These are phyloP conservation scores for Zonotrichia leucophrys DNA, from an alignment of 2,113 vertebrate genomes.

Conservation along the genomic window DNA sequence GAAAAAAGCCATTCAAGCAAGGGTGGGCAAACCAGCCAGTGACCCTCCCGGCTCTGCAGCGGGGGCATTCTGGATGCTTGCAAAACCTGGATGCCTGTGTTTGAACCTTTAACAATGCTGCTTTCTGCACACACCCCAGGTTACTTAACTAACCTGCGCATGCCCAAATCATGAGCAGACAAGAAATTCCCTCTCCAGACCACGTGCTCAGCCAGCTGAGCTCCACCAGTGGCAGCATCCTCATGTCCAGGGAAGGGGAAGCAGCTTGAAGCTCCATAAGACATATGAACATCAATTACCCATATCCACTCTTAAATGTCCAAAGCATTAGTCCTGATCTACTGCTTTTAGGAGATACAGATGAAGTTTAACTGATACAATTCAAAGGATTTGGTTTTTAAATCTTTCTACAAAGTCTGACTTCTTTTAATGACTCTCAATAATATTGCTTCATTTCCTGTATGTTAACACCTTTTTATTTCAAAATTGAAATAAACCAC, in stretches of 20 bases:
- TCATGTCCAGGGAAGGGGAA: rapidly evolving
- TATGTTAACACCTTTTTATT: background rate
- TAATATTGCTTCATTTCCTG: background rate
- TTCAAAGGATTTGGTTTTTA: background rate
- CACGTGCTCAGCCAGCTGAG: background rate
- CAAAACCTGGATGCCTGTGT: background rate
- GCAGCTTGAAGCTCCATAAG: background rate
- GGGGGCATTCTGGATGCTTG: too few species aligned
- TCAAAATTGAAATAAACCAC: background rate
- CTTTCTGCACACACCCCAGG: background rate
- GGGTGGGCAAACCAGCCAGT: background rate
- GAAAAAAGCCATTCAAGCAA: background rate
- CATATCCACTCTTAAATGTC: background rate
- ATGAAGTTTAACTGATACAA: background rate
- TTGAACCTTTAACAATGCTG: background rate
- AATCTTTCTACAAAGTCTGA: background rate
- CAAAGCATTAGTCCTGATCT: background rate
- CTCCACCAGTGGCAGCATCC: background rate
- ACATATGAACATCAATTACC: rapidly evolving
- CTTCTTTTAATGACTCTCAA: background rate
- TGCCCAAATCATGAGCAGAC: background rate
- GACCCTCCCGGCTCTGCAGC: background rate
- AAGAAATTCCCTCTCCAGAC: background rate
- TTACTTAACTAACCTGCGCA: background rate
- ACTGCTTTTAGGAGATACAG: background rate